Conservation (phyloP, 2,113 vertebrate species). For the Gallinago paraguaiae region DNA sequence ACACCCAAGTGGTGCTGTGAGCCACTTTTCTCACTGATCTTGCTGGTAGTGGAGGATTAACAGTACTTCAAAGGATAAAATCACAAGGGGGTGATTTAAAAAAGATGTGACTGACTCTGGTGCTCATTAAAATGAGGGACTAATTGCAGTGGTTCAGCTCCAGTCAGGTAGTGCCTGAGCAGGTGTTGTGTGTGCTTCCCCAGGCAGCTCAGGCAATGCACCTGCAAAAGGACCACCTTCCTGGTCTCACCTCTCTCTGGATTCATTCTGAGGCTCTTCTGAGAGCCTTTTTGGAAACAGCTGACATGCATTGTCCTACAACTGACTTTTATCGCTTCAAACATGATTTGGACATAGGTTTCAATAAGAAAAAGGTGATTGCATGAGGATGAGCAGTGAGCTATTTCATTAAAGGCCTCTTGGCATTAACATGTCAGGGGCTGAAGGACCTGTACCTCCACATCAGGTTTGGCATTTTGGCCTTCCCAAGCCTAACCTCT, state of each 20-base stretch:
- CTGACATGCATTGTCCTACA: neutral
- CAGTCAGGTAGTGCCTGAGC: slow-evolving; percentile 34
- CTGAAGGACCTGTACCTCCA: neutral
- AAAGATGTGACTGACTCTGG: slow-evolving; percentile 56
- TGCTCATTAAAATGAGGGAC: slow-evolving; percentile 56
- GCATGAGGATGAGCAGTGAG: neutral
- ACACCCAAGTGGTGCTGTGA: neutral
- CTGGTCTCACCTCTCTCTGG: neutral
- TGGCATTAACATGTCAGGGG: neutral
- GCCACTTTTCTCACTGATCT: neutral
- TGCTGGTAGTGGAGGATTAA: neutral
- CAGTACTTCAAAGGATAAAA: slow-evolving; percentile 34
- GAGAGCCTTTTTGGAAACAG: neutral
- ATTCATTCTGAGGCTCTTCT: neutral
- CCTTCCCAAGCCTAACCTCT: neutral
- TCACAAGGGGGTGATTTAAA: slow-evolving; percentile 45
- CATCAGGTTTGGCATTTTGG: neutral
- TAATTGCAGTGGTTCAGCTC: slow-evolving; percentile 57
- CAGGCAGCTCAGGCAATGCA: slow-evolving; percentile 36
- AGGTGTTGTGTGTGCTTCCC: slow-evolving; percentile 40
- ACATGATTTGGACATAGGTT: neutral
- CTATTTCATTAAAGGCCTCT: neutral
- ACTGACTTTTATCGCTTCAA: neutral
- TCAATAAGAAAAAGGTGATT: neutral
- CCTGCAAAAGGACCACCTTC: slow-evolving; percentile 21